A percentile compares a stretch with the other conserved stretches of the same genome.
Conservation (phyloP, 2,888 invertebrate species). For the Habrosyne pyritoides region DNA sequence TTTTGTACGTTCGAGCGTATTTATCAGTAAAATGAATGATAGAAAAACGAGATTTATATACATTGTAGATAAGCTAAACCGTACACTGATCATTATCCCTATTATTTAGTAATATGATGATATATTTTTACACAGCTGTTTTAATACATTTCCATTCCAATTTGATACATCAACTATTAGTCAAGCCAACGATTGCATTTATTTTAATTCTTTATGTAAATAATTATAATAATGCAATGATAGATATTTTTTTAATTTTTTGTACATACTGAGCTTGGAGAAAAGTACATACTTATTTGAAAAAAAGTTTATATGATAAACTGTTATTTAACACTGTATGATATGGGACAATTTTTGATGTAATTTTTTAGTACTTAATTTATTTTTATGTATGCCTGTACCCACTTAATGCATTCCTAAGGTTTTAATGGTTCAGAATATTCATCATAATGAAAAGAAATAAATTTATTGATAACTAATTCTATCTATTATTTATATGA, state of each 20-base stretch:
- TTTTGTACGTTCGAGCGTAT: background rate
- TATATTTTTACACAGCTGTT: background rate
- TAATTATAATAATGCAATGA: conserved; percentile 35
- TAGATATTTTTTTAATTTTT: conserved; percentile 40
- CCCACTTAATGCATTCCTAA: conserved; percentile 76
- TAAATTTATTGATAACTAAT: conserved; percentile 64
- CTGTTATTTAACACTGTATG: conserved; percentile 59
- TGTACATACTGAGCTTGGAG: conserved; percentile 64
- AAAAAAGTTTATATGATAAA: conserved; percentile 75
- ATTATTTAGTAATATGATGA: background rate
- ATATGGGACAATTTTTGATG: conserved; percentile 61
- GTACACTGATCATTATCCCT: background rate
- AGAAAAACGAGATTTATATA: background rate
- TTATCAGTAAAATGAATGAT: background rate
- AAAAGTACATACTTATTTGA: conserved; percentile 57
- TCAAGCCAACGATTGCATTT: conserved; percentile 57
- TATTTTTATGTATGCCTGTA: conserved; percentile 72
- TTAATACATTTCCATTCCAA: background rate
- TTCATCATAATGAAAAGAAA: conserved; percentile 68
- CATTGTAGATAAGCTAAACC: background rate
- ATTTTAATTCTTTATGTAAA: conserved; percentile 50
- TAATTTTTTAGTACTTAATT: conserved; percentile 77
- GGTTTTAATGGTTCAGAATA: conserved; percentile 71
- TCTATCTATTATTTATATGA: background rate
- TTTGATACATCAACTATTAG: conserved; percentile 5